Evolutionary conservation across 2,113 vertebrate species (phyloP).

Genomic region (Bujurquina vittata): DNA sequence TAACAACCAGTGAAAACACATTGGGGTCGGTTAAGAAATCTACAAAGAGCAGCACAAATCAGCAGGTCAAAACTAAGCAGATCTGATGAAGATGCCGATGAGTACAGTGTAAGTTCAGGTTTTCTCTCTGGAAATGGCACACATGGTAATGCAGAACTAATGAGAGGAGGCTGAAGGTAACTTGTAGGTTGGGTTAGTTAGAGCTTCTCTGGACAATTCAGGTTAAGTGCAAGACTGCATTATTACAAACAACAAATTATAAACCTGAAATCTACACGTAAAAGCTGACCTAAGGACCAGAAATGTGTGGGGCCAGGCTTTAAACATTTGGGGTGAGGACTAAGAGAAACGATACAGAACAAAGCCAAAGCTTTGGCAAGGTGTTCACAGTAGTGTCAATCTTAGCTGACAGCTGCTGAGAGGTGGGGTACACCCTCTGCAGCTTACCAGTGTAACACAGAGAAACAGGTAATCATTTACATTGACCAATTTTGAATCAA

Average conservation of each 20-base stretch:
- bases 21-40: too few species aligned
- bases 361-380: background rate
- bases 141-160: background rate
- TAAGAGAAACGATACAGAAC: background rate
- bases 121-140: background rate
- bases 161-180: background rate
- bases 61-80: background rate
- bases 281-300: background rate
- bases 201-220: background rate
- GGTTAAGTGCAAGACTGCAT: background rate
- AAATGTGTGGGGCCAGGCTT: background rate
- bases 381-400: background rate
- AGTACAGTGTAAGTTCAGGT: background rate
- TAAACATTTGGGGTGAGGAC: background rate
- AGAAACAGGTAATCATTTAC: background rate
- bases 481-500: background rate
- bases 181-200: background rate
- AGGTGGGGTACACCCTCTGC: background rate
- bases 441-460: too few species aligned
- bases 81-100: background rate
- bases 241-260: background rate
- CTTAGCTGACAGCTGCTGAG: background rate
- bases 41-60: background rate
- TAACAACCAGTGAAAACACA: too few species aligned
- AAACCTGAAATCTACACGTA: background rate